A percentile compares a stretch with the other conserved stretches of the same genome.
These are phyloP conservation scores for Ameiurus melas DNA, from an alignment of 2,113 vertebrate genomes.

Conservation along the genomic window DNA sequence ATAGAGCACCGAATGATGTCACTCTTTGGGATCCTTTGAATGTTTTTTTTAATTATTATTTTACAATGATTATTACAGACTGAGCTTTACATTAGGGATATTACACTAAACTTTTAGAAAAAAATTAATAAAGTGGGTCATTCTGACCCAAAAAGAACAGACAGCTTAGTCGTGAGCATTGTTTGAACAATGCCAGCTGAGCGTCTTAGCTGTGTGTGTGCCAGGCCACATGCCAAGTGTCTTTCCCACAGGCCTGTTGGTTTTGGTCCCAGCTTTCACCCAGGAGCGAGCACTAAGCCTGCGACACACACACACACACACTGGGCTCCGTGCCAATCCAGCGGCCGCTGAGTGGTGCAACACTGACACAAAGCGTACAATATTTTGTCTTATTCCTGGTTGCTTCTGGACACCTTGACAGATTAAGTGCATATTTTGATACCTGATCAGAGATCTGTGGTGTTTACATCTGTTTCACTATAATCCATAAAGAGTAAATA, in stretches of 20 bases:
- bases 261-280: conserved; percentile 30
- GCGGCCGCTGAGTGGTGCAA: conserved; percentile 14
- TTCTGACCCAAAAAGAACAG: conserved; percentile 24
- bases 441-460: not conserved
- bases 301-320: conserved; percentile 2
- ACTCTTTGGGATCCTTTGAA: not conserved
- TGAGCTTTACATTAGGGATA: not conserved
- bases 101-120: not conserved
- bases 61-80: not conserved
- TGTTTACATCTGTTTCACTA: not conserved
- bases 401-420: not conserved
- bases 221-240: conserved; percentile 25
- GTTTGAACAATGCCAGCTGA: conserved; percentile 11
- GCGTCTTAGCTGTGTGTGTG: conserved; percentile 4
- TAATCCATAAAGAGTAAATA: not conserved
- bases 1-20: no score
- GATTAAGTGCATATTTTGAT: not conserved
- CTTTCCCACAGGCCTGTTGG: conserved; percentile 19
- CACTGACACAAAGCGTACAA: not conserved
- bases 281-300: conserved; percentile 9
- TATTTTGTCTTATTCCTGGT: not conserved
- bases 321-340: not conserved
- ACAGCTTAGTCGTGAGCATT: not conserved
- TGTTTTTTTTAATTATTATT: no score
- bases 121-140: not conserved